phyloP scores from a whole-genome alignment of 2,113 vertebrate species.

The cat (Felis catus) region DNA sequence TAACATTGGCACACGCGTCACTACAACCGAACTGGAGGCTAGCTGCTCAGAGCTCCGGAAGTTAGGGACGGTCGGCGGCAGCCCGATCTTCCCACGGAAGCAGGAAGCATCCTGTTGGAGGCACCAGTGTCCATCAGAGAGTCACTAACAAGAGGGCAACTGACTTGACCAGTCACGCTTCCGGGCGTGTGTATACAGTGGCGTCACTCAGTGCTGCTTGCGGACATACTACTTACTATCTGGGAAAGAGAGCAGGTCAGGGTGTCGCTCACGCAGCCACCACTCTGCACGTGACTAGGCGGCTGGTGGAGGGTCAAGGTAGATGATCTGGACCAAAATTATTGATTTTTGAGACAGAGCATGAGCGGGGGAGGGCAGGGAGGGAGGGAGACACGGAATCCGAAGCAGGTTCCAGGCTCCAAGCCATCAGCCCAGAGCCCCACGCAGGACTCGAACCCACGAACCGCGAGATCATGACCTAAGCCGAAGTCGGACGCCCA shows the following conservation, averaged over 20 bases:
- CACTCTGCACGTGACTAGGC: fast-evolving
- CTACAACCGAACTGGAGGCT: conserved; percentile 70
- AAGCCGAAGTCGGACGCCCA: too few relatives aligned
- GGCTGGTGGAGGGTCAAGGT: neutral
- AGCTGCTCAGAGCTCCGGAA: conserved; percentile 60
- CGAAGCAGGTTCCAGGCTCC: too few relatives aligned
- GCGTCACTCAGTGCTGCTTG: neutral
- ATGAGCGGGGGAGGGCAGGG: too few relatives aligned
- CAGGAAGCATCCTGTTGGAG: conserved; percentile 39
- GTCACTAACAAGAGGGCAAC: neutral
- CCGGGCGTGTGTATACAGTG: neutral
- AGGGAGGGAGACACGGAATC: too few relatives aligned
- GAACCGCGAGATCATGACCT: too few relatives aligned
- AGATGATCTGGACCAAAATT: neutral
- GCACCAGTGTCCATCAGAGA: neutral
- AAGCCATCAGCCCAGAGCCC: too few relatives aligned
- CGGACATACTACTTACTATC: neutral
- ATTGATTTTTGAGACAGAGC: too few relatives aligned
- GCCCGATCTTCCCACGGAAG: conserved; percentile 79
- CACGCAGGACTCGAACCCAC: too few relatives aligned
- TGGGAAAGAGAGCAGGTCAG: fast-evolving
- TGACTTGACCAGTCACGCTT: fast-evolving
- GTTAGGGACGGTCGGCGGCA: conserved; percentile 77
- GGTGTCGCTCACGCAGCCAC: neutral
- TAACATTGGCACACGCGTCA: conserved; percentile 76